phyloP scores from a whole-genome alignment of 1,140 invertebrate genomes.

The Campoletis sonorensis region DNA sequence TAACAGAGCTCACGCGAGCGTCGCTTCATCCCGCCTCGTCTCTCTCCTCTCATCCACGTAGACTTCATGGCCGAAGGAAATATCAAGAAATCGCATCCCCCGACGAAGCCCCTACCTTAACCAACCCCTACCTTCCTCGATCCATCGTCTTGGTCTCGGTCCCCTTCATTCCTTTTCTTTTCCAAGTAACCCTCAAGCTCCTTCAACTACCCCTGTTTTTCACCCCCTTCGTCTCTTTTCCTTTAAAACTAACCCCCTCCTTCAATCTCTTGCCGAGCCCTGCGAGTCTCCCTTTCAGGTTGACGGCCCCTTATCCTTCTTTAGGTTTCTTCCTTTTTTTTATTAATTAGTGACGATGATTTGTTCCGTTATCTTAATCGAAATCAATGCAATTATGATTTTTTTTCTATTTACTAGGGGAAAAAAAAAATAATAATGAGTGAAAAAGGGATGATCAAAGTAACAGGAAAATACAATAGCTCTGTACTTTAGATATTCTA shows the following conservation, averaged over 20 bases:
- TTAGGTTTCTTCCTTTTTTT: no score
- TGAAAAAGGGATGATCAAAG: no score
- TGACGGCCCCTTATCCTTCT: no score
- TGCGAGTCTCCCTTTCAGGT: no score
- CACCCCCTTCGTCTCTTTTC: background rate
- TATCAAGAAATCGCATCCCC: slow-evolving; percentile 26
- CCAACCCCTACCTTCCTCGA: background rate
- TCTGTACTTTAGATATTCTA: no score
- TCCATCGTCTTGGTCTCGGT: background rate
- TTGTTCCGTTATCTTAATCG: no score
- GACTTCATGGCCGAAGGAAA: slow-evolving; percentile 37
- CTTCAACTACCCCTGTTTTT: background rate
- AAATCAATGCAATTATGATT: no score
- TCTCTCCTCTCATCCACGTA: slow-evolving; percentile 29
- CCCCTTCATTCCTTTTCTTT: background rate
- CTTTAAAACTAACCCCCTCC: background rate
- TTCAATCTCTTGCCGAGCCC: background rate
- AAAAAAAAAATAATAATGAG: no score
- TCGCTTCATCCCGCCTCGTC: background rate
- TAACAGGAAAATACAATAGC: no score
- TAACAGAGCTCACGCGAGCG: slow-evolving; percentile 33
- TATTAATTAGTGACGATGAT: no score
- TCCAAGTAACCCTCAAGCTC: background rate
- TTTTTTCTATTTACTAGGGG: no score
- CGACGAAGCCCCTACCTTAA: background rate